Evolutionary conservation across 2,113 vertebrate genomes (phyloP).

Genomic region (Myotis brandtii): DNA sequence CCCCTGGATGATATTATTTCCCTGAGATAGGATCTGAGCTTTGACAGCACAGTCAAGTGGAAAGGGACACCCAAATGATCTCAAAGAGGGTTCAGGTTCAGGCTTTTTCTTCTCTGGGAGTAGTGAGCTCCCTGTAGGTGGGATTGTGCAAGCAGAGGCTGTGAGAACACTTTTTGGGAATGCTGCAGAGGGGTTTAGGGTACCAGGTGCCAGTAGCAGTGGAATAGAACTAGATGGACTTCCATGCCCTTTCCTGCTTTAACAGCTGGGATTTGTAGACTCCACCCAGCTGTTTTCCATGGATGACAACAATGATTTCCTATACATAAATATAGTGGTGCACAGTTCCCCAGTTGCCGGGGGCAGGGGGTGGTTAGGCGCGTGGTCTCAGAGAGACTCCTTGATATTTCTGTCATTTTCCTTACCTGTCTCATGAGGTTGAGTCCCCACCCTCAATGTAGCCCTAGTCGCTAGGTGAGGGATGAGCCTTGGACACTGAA

Average conservation of each 20-base stretch:
- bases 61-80: background rate
- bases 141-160: background rate
- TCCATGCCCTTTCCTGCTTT: background rate
- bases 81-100: background rate
- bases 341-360: background rate
- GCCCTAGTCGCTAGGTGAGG: background rate
- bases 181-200: background rate
- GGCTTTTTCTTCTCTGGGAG: background rate
- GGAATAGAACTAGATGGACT: background rate
- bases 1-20: background rate
- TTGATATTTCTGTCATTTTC: background rate
- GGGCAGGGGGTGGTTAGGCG: too few relatives aligned
- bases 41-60: background rate
- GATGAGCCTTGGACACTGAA: background rate
- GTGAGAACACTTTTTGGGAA: background rate
- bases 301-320: background rate
- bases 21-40: background rate
- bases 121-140: background rate
- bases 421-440: background rate
- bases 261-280: background rate
- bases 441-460: background rate
- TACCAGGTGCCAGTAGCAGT: background rate
- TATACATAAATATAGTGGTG: background rate
- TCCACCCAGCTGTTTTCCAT: background rate
- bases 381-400: background rate